Evolutionary conservation across 2,797 vertebrate genomes (phyloP).

Genomic region (Cephalopachus bancanus): DNA sequence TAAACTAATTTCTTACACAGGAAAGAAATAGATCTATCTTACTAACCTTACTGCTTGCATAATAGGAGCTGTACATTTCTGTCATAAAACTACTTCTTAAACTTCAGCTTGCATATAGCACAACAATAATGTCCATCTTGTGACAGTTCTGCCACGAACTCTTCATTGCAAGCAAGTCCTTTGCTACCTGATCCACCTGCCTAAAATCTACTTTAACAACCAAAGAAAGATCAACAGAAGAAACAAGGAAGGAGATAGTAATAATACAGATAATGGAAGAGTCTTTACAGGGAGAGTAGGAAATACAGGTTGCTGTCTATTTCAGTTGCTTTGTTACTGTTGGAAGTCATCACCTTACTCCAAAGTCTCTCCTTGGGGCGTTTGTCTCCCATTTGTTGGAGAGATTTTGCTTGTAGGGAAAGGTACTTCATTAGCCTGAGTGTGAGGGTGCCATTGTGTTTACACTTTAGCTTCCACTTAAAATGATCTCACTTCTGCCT

Average conservation of each 20-base stretch:
- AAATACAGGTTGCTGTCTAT: too few relatives aligned
- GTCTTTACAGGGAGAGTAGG: too few relatives aligned
- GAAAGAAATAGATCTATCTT: background rate
- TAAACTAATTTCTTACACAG: background rate
- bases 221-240: background rate
- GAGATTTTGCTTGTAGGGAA: background rate
- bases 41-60: background rate
- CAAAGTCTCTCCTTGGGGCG: too few relatives aligned
- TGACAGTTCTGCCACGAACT: background rate
- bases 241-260: background rate
- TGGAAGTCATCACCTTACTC: background rate
- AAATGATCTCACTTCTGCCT: too few relatives aligned
- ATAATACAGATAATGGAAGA: background rate
- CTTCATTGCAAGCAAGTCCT: background rate
- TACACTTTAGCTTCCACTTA: background rate
- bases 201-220: background rate
- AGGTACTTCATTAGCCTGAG: background rate
- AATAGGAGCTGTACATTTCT: background rate
- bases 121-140: background rate
- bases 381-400: background rate
- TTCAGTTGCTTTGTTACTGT: background rate
- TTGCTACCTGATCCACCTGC: background rate
- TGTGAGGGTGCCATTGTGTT: background rate
- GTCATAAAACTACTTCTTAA: background rate
- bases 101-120: background rate